phyloP scores from a whole-genome alignment of 2,888 invertebrate genomes.

The Litoditis marina region DNA sequence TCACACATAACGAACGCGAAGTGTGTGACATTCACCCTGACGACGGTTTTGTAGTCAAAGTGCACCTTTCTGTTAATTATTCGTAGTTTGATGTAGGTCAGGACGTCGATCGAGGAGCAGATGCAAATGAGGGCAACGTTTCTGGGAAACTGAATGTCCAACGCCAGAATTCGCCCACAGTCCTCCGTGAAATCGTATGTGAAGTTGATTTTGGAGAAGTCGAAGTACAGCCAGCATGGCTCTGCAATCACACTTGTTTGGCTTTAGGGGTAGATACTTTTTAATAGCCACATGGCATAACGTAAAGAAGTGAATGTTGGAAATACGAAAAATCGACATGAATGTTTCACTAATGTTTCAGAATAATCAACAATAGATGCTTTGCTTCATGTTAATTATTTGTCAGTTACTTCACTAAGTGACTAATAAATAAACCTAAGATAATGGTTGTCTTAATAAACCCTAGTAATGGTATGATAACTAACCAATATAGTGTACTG shows the following conservation, averaged over 20 bases:
- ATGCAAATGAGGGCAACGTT: slow-evolving; percentile 6
- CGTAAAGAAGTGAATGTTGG: no score
- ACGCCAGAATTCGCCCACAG: slow-evolving; percentile 2
- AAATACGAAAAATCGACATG: no score
- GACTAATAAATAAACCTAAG: background rate
- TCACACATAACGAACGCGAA: no score
- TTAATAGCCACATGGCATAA: no score
- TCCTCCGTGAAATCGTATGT: background rate
- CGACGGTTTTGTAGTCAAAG: no score
- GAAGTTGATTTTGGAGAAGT: slow-evolving; percentile 1
- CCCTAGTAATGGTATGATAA: no score
- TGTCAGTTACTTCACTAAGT: background rate
- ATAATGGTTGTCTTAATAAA: no score
- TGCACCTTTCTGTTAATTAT: slow-evolving; percentile 1
- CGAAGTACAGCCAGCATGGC: slow-evolving; percentile 13
- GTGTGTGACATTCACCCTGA: no score
- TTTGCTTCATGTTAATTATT: background rate
- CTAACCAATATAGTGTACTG: slow-evolving; percentile 7
- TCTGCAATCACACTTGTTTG: no score
- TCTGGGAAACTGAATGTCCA: slow-evolving; percentile 10
- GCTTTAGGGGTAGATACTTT: no score
- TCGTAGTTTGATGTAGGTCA: slow-evolving; percentile 3
- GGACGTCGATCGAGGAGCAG: slow-evolving; percentile 5
- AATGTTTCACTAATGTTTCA: no score
- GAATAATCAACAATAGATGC: no score